Conservation (phyloP, 2,113 vertebrate genomes). For the Alligator sinensis region DNA sequence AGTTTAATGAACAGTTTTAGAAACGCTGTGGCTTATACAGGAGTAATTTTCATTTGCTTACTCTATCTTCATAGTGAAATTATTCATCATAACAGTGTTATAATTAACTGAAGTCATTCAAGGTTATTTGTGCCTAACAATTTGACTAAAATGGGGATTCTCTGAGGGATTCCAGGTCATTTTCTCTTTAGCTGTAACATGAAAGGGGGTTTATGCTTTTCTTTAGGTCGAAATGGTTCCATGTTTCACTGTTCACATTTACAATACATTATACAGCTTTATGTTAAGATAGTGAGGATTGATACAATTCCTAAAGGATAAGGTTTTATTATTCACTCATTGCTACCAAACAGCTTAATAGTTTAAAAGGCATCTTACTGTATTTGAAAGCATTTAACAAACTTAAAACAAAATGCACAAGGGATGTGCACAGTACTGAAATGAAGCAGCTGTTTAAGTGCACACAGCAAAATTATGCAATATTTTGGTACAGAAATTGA, state of each 20-base stretch:
- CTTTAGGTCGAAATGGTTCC: background rate
- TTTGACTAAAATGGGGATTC: background rate
- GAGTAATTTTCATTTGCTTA: conserved; percentile 45
- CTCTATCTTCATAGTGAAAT: background rate
- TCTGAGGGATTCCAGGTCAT: background rate
- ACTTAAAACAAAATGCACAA: background rate
- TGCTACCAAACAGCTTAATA: background rate
- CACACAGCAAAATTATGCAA: background rate
- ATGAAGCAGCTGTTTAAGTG: background rate
- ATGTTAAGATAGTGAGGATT: background rate
- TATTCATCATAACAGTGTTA: conserved; percentile 27
- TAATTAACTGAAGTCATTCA: conserved; percentile 44
- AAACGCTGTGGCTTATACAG: conserved; percentile 17
- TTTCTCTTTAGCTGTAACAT: conserved; percentile 6
- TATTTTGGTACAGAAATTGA: background rate
- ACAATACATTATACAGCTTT: background rate
- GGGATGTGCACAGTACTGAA: background rate
- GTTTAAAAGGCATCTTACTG: background rate
- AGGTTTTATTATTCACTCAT: background rate
- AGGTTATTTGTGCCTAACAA: conserved; percentile 38
- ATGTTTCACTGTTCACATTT: background rate
- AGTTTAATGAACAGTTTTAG: conserved; percentile 15
- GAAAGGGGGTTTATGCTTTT: background rate
- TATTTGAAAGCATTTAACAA: background rate
- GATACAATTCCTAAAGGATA: conserved; percentile 17